Percentiles rank a stretch among this genome's conserved stretches.
phyloP scores from a whole-genome alignment of 2,797 vertebrate species.

The Buphagus erythrorhynchus region DNA sequence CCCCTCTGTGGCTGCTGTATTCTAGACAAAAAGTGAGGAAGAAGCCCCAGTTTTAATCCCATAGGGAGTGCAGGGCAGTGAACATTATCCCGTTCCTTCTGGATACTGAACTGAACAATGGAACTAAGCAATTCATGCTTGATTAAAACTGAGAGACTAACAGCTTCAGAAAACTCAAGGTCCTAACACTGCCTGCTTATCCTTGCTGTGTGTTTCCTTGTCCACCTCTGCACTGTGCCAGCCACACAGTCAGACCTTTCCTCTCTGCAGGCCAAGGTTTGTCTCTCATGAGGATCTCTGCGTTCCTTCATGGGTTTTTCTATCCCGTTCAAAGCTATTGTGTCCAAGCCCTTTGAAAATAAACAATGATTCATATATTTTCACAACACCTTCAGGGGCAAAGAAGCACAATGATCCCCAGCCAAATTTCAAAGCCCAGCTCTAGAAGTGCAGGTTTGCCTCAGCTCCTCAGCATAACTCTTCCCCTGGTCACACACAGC shows the following conservation, averaged over 20 bases:
- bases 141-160: background rate
- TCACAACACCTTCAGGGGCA: background rate
- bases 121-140: background rate
- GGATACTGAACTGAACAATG: too few species aligned
- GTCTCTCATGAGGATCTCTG: background rate
- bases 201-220: background rate
- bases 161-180: background rate
- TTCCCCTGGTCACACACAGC: background rate
- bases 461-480: background rate
- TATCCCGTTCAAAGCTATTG: background rate
- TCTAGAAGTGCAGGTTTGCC: background rate
- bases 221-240: background rate
- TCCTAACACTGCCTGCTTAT: background rate
- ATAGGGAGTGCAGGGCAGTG: background rate
- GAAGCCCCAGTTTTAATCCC: background rate
- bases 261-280: background rate
- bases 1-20: background rate
- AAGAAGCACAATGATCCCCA: background rate
- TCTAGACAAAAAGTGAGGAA: background rate
- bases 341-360: background rate
- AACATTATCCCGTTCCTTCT: background rate
- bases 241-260: background rate
- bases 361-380: background rate
- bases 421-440: background rate
- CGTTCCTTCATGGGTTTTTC: background rate